Evolutionary conservation across 2,113 vertebrate genomes (phyloP).

Genomic region (Dinomys branickii): DNA sequence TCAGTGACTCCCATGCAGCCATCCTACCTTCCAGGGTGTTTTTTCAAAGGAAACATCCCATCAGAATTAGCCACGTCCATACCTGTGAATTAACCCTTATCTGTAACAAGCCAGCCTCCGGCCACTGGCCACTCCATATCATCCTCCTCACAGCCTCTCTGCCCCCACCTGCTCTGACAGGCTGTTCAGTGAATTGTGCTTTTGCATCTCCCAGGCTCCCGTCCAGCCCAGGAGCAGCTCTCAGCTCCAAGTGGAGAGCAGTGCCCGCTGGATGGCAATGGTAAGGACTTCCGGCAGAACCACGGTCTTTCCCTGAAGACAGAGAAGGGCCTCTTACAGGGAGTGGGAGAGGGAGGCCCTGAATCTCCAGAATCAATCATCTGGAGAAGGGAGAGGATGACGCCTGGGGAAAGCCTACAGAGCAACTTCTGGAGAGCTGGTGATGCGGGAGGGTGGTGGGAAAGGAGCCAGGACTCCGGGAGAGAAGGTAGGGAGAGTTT

Average conservation of each 20-base stretch:
- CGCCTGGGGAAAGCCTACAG: neutral
- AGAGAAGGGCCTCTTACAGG: neutral
- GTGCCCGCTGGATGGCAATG: neutral
- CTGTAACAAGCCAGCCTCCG: neutral
- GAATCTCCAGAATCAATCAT: neutral
- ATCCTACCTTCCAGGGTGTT: neutral
- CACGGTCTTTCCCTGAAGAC: neutral
- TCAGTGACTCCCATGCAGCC: neutral
- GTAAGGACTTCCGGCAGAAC: neutral
- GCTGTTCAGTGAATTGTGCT: neutral
- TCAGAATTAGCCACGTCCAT: slow-evolving; percentile 25
- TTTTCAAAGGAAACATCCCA: slow-evolving; percentile 36
- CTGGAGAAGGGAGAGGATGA: neutral
- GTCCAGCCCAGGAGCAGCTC: neutral
- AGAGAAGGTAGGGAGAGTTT: neutral
- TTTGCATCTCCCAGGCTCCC: neutral
- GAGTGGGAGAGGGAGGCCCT: neutral
- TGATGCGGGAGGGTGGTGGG: neutral
- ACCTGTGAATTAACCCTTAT: neutral
- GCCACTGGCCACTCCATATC: neutral
- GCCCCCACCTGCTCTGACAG: neutral
- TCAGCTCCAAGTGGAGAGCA: neutral
- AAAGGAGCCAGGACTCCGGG: neutral
- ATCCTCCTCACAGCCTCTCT: neutral
- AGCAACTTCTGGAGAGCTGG: neutral